Conservation (phyloP, 2,797 vertebrate genomes). For the Chiloscyllium punctatum region DNA sequence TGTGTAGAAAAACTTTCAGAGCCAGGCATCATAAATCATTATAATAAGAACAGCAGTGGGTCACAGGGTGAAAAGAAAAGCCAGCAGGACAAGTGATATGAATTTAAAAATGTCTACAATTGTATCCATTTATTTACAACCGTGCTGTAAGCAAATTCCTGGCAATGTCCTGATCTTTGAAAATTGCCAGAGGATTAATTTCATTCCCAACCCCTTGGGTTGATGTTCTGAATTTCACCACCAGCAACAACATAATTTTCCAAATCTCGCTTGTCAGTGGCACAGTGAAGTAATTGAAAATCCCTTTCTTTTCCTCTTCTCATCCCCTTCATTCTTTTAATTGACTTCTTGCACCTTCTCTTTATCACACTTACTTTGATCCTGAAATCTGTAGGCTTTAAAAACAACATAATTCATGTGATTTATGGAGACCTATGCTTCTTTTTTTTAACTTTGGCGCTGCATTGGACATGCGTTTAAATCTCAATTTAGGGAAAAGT, state of each 20-base stretch:
- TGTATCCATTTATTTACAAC: conserved; percentile 29
- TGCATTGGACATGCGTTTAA: neutral
- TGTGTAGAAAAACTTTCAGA: neutral
- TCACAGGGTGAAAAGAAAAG: conserved; percentile 6
- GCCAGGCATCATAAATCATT: conserved; percentile 11
- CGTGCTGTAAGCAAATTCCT: conserved; percentile 22
- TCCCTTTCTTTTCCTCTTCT: neutral
- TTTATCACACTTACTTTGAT: neutral
- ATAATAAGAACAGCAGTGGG: conserved; percentile 5
- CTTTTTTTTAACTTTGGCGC: neutral
- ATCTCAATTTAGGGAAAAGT: neutral
- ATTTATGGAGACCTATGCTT: too few relatives aligned
- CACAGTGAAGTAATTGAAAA: neutral
- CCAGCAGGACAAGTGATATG: conserved; percentile 15
- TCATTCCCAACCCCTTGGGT: neutral
- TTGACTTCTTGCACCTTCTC: neutral
- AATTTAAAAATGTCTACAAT: conserved; percentile 19
- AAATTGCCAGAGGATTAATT: conserved; percentile 6
- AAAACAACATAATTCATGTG: neutral
- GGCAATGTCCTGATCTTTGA: neutral
- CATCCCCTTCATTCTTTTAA: neutral
- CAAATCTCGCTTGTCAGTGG: neutral
- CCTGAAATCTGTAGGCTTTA: neutral
- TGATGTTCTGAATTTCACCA: neutral
- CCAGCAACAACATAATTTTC: neutral